Base-by-base conservation (phyloP, 2,888 invertebrate genomes). In the Clistopyga incitator region DNA sequence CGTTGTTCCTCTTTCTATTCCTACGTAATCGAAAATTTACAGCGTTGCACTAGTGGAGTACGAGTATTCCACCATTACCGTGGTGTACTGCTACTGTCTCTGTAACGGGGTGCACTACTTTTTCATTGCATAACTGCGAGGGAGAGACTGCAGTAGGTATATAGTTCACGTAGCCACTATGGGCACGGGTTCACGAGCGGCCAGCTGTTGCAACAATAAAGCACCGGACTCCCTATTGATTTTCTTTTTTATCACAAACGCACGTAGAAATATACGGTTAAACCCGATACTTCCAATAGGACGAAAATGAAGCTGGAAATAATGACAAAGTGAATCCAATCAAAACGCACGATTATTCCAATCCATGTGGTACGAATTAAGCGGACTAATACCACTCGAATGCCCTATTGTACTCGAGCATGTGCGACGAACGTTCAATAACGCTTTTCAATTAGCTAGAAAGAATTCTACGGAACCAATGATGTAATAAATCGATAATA, bases 201-300 rank as follows among this genome's bases (percentile, higher is more conserved):
- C 85, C 84, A 85, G 84, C 85, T 84, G 85, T 85, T 85, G 84
- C 85, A 65, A 85, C 75, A 78, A 84, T 85, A 85, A 85, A 85
- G 84, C 84, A 76, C 67, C 72, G 52, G 75, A 77, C 78, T 64
- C 71, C 76, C 81, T 81, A 85, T 84, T 79, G 84, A 83, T 83
- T 81, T 81, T 79, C 45, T 64, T 78, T 80, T 79, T 68, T 75
- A 64, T 79, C 80, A 74, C 80, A 77, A 72, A 80, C 68, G 77
- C 54, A 68, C 68, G 50, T 74, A 50, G 25, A 81, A 70, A 81
- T 72, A 78, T 81, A 81, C 68, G 81, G 56, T 74, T 74, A 72
- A 78, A 70, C 81, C 25, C 81, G 78, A 78, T 84, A 84, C 54
- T 78, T 38, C 29, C 67, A 65, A 80, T 83, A 77, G 61, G 47